Conservation (phyloP, 1,140 invertebrate genomes). For the Mycetomoellerius zeteki region DNA sequence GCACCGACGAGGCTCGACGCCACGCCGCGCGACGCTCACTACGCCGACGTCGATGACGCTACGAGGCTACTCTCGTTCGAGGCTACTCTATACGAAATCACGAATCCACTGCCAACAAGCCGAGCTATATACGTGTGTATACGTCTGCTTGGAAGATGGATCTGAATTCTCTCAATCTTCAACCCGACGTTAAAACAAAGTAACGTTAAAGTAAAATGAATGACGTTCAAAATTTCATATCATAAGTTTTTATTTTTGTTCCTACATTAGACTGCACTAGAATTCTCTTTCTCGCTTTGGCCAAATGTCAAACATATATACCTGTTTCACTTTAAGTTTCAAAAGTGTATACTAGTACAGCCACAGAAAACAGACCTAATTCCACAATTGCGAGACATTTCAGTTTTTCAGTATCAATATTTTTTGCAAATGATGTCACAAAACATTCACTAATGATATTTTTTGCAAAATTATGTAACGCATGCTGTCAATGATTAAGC, state of each 20-base stretch:
- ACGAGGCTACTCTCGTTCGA: conserved; percentile 64
- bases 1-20: conserved; percentile 71
- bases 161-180: conserved; percentile 11
- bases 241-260: too few species aligned
- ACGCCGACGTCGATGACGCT: conserved; percentile 77
- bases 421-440: not conserved
- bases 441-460: too few species aligned
- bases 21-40: conserved; percentile 78
- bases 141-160: not conserved
- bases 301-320: too few species aligned
- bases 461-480: not conserved
- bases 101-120: conserved; percentile 20
- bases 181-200: not conserved
- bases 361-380: too few species aligned
- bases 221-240: not conserved
- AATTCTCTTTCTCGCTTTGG: not conserved
- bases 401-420: not conserved
- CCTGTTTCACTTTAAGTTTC: too few species aligned
- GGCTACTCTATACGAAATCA: conserved; percentile 55
- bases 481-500: conserved; percentile 60
- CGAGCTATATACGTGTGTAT: not conserved
- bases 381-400: not conserved
- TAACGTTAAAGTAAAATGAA: not conserved
- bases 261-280: too few species aligned
- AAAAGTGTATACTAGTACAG: too few species aligned